Percentiles rank a stretch among this genome's conserved stretches.
Conservation (phyloP, 2,113 vertebrate genomes). For the Parus major region DNA sequence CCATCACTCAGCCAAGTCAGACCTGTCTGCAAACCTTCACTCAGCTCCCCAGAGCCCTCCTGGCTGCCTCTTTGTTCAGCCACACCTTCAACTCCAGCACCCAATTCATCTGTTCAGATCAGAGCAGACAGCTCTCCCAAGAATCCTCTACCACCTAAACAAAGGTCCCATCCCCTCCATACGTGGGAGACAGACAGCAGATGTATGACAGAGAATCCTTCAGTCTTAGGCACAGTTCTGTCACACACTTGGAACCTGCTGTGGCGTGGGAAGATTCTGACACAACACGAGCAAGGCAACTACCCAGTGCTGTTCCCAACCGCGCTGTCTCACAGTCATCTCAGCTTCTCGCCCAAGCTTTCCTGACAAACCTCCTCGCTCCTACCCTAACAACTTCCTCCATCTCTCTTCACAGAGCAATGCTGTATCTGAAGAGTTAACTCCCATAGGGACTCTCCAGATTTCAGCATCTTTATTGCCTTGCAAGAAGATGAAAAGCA, state of each 20-base stretch:
- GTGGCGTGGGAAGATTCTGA: not conserved
- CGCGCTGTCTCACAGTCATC: not conserved
- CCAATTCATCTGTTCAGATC: not conserved
- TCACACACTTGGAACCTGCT: not conserved
- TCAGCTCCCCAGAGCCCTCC: not conserved
- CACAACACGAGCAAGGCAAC: not conserved
- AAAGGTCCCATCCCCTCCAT: not conserved
- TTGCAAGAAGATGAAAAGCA: conserved; percentile 28
- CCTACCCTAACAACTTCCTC: not conserved
- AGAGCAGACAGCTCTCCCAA: not conserved
- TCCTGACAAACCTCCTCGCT: not conserved
- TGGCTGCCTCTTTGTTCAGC: not conserved
- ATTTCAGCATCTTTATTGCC: not conserved
- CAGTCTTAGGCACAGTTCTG: not conserved
- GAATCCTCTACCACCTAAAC: not conserved
- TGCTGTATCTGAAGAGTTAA: not conserved
- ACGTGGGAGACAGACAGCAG: not conserved
- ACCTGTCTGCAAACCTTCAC: not conserved
- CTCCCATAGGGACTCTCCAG: not conserved
- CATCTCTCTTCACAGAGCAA: not conserved
- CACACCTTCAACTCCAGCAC: not conserved
- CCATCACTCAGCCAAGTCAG: not conserved
- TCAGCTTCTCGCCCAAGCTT: rapidly evolving
- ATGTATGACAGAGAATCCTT: not conserved
- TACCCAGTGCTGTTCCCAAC: rapidly evolving